A percentile compares a stretch with the other conserved stretches of the same genome.
Conservation (phyloP, 2,797 vertebrate genomes). For the Pseudotriccus pelzelni region DNA sequence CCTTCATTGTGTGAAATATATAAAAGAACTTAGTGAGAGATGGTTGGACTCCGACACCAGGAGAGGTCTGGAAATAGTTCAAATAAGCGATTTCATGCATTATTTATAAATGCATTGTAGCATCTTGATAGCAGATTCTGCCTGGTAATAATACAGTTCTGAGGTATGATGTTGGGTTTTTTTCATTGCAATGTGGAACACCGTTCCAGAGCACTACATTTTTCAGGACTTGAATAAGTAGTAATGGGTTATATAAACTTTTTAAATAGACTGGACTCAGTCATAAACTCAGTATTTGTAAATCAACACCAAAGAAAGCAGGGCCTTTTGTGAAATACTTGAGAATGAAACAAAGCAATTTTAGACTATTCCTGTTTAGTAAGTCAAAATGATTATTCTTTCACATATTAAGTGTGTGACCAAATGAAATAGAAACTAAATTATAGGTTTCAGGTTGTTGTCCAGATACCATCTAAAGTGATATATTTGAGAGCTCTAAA, state of each 20-base stretch:
- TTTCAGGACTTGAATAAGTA: not conserved
- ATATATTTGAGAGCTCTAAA: not conserved
- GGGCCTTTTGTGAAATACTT: not conserved
- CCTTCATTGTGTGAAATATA: not conserved
- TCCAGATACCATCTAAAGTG: not conserved
- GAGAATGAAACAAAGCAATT: not conserved
- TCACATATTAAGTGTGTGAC: not conserved
- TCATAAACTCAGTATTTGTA: not conserved
- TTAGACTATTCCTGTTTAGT: not conserved
- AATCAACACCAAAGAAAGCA: not conserved
- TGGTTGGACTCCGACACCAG: not conserved
- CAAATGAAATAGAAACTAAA: not conserved
- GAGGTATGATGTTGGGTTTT: not conserved
- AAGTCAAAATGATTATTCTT: not conserved
- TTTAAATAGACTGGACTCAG: not conserved
- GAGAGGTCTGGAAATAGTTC: not conserved
- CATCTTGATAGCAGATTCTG: not conserved
- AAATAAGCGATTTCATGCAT: slow-evolving; percentile 1
- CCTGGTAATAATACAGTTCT: not conserved
- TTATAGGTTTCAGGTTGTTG: not conserved
- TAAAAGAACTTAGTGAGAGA: not conserved
- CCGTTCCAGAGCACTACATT: not conserved
- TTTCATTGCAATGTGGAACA: not conserved
- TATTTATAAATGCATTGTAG: not conserved
- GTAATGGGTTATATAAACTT: not conserved